Conservation (phyloP, 2,888 invertebrate genomes). For the Cabera pusaria region DNA sequence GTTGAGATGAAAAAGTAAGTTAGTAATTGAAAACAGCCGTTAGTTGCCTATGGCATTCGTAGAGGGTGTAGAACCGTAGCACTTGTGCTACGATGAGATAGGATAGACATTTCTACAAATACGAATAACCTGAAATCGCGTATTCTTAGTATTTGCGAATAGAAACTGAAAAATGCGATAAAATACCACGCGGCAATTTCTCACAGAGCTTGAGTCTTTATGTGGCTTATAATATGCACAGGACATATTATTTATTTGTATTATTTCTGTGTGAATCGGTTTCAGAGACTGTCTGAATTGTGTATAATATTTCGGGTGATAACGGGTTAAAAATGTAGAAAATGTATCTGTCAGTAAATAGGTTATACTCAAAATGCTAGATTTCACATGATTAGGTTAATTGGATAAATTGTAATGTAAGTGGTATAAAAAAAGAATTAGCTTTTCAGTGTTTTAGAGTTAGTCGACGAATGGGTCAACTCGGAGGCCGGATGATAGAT, state of each 20-base stretch:
- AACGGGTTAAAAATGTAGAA: conserved; percentile 69
- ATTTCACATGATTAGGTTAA: conserved; percentile 56
- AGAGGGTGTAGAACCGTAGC: too few species aligned
- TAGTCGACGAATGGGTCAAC: conserved; percentile 82
- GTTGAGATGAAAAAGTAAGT: too few species aligned
- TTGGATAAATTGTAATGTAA: conserved; percentile 50
- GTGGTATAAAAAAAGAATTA: conserved; percentile 62
- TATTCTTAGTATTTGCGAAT: too few species aligned
- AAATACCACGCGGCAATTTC: too few species aligned
- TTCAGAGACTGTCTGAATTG: conserved; percentile 10
- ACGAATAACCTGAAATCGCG: too few species aligned
- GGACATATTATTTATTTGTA: too few species aligned
- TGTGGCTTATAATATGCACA: too few species aligned
- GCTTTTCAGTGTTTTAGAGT: conserved; percentile 83
- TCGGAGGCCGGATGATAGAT: conserved; percentile 71
- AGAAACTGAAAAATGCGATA: too few species aligned
- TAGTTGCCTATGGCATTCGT: too few species aligned
- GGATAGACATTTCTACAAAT: conserved; percentile 1
- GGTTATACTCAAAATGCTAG: conserved; percentile 71
- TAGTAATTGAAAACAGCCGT: too few species aligned
- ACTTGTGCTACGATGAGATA: too few species aligned
- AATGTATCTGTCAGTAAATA: conserved; percentile 69
- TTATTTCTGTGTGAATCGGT: conserved; percentile 5
- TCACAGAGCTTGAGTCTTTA: too few species aligned
- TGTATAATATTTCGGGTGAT: conserved; percentile 63